Percentiles rank a stretch among this genome's conserved stretches.
Conservation (phyloP, 2,888 invertebrate species). For the Apocheima hispidaria region DNA sequence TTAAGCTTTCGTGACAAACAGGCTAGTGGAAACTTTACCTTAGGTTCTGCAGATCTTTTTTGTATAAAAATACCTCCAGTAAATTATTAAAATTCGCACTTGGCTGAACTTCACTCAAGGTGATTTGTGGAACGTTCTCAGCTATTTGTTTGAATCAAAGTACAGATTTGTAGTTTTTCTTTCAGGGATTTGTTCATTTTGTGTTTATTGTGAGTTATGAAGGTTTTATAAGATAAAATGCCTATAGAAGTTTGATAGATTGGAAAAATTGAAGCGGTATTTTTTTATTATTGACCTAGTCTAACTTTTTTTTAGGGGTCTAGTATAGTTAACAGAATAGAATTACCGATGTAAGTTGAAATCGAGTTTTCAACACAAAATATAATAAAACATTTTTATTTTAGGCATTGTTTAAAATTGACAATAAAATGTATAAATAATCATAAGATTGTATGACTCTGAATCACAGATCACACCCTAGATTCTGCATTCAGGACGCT, state of each 20-base stretch:
- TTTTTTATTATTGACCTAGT: background rate
- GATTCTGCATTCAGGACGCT: no score
- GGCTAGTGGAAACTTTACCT: background rate
- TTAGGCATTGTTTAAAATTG: no score
- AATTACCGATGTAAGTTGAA: no score
- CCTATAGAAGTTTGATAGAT: slow-evolving; percentile 11
- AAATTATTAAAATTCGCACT: slow-evolving; percentile 62
- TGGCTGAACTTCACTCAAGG: slow-evolving; percentile 47
- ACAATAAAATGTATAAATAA: no score
- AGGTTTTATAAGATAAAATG: slow-evolving; percentile 8
- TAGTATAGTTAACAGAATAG: no score
- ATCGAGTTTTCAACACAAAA: no score
- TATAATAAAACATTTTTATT: no score
- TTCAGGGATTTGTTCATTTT: slow-evolving; percentile 13
- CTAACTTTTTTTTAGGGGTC: no score
- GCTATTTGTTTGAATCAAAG: slow-evolving; percentile 30
- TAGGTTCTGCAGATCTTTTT: slow-evolving; percentile 30
- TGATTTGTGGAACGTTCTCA: slow-evolving; percentile 51
- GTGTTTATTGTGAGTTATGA: slow-evolving; percentile 15
- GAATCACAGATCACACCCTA: no score
- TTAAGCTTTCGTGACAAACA: background rate
- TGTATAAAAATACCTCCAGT: slow-evolving; percentile 37
- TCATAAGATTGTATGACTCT: no score
- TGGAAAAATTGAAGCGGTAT: background rate
- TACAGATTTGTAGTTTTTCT: slow-evolving; percentile 31